phyloP scores from a whole-genome alignment of 2,797 vertebrate genomes.

The Falco biarmicus region DNA sequence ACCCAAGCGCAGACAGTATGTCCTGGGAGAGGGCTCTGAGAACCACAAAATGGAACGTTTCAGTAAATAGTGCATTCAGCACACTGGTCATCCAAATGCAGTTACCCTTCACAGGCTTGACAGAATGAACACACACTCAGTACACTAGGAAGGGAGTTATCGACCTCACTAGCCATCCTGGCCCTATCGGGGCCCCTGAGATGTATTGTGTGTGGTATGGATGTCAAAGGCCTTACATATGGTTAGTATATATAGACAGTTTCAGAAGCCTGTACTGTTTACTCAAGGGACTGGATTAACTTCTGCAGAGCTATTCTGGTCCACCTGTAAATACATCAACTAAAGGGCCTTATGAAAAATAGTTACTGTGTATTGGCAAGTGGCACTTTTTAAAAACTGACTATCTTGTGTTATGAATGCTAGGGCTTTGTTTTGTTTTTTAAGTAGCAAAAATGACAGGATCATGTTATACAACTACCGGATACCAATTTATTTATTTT shows the following conservation, averaged over 20 bases:
- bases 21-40: background rate
- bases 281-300: slow-evolving; percentile 30
- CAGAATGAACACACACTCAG: background rate
- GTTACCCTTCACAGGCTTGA: background rate
- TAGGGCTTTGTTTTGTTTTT: background rate
- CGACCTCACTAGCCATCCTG: background rate
- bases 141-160: background rate
- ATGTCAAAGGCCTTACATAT: slow-evolving; percentile 28
- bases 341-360: slow-evolving; percentile 49
- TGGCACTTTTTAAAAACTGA: slow-evolving; percentile 38
- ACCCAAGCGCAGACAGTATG: background rate
- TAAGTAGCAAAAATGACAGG: slow-evolving; percentile 48
- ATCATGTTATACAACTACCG: background rate
- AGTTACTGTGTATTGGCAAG: slow-evolving; percentile 20
- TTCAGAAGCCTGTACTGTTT: slow-evolving; percentile 49
- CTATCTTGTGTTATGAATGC: background rate
- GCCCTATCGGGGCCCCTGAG: background rate
- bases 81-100: background rate
- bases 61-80: background rate
- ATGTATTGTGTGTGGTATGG: background rate
- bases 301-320: slow-evolving; percentile 61
- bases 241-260: slow-evolving; percentile 30
- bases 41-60: background rate
- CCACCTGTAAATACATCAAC: slow-evolving; percentile 49
- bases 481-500: background rate